These are phyloP conservation scores for Sphaerophoria rueppellii DNA, from an alignment of 2,888 invertebrate species.

Conservation along the genomic window DNA sequence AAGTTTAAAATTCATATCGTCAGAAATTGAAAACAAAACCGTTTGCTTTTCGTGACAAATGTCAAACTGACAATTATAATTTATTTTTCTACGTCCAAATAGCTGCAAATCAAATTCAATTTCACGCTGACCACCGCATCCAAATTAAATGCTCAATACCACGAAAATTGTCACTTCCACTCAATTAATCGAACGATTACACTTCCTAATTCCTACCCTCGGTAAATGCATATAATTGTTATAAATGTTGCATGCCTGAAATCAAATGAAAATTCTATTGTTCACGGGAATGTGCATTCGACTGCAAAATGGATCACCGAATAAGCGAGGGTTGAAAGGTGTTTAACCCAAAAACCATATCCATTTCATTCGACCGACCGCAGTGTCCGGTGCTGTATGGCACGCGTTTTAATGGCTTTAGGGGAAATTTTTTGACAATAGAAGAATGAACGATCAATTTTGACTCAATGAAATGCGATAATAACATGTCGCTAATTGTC, in stretches of 20 bases:
- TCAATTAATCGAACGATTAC: slow-evolving; percentile 72
- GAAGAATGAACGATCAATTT: slow-evolving; percentile 44
- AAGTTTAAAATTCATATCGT: too few species aligned
- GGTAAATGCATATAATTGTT: slow-evolving; percentile 41
- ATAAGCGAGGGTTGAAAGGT: slow-evolving; percentile 59
- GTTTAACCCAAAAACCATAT: slow-evolving; percentile 36
- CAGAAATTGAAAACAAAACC: too few species aligned
- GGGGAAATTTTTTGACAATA: slow-evolving; percentile 16
- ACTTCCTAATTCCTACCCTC: slow-evolving; percentile 38
- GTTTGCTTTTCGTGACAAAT: too few species aligned
- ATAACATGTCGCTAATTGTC: slow-evolving; percentile 72
- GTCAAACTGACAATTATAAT: not conserved
- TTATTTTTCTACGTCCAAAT: not conserved
- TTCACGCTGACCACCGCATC: slow-evolving; percentile 55
- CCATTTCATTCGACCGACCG: not conserved
- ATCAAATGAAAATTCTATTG: slow-evolving; percentile 28
- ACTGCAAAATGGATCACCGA: slow-evolving; percentile 58
- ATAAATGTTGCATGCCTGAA: slow-evolving; percentile 4
- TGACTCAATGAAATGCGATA: slow-evolving; percentile 68
- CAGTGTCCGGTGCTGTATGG: slow-evolving; percentile 50
- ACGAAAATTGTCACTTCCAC: slow-evolving; percentile 56
- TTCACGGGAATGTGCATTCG: slow-evolving; percentile 42
- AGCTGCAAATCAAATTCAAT: slow-evolving; percentile 50
- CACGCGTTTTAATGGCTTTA: slow-evolving; percentile 40
- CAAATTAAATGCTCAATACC: slow-evolving; percentile 63